These are phyloP conservation scores for Criorhina ranunculi DNA, from an alignment of 2,888 invertebrate species.

Conservation along the genomic window DNA sequence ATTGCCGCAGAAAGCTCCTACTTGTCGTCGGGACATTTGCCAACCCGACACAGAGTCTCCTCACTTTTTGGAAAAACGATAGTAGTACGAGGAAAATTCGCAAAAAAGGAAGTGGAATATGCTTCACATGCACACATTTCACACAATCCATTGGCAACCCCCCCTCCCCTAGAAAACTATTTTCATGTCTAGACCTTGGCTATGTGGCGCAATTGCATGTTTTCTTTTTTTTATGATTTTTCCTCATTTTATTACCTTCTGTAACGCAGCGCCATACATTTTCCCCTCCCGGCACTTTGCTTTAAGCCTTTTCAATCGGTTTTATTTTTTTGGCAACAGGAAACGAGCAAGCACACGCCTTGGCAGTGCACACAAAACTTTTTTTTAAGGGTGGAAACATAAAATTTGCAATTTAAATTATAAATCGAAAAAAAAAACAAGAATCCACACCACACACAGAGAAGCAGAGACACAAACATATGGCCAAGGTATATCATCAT, in stretches of 20 bases:
- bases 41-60: constrained; percentile 71
- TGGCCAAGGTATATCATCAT: constrained; percentile 66
- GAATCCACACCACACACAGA: constrained; percentile 21
- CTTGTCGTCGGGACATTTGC: constrained; percentile 69
- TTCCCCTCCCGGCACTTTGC: constrained; percentile 29
- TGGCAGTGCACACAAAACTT: constrained; percentile 54
- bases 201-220: constrained; percentile 54
- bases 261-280: constrained; percentile 26
- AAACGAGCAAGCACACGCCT: constrained; percentile 59
- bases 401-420: constrained; percentile 72
- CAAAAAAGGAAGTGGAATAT: constrained; percentile 42
- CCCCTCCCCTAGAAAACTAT: constrained; percentile 59
- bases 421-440: constrained; percentile 33
- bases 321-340: constrained; percentile 70
- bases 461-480: constrained; percentile 59
- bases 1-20: constrained; percentile 69
- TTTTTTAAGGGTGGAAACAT: constrained; percentile 54
- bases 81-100: neutral
- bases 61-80: constrained; percentile 41
- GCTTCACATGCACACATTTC: constrained; percentile 38
- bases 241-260: constrained; percentile 70
- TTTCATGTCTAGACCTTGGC: constrained; percentile 78
- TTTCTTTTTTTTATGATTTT: constrained; percentile 57
- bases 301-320: constrained; percentile 23
- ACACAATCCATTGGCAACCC: constrained; percentile 41